A percentile compares a stretch with the other conserved stretches of the same genome.
Evolutionary conservation across 2,113 vertebrate species (phyloP).

Genomic region (Ariopsis seemanni): DNA sequence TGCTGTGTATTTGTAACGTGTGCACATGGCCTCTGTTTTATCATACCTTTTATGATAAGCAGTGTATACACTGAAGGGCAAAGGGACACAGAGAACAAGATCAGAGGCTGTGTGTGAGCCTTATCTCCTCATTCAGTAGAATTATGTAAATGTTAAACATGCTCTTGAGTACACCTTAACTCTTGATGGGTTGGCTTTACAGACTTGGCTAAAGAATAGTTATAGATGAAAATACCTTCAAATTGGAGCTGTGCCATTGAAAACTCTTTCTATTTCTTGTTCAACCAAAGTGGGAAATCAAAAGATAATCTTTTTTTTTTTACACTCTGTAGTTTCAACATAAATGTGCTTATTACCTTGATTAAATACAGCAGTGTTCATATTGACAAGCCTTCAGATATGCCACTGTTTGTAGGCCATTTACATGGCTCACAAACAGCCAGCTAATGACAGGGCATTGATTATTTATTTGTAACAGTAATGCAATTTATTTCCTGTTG

Average conservation of each 20-base stretch:
- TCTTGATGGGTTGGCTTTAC: background rate
- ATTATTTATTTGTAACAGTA: slow-evolving; percentile 10
- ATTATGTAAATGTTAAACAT: slow-evolving; percentile 67
- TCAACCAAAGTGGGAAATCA: background rate
- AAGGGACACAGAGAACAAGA: slow-evolving; percentile 56
- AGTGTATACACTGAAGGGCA: slow-evolving; percentile 56
- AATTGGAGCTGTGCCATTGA: no score
- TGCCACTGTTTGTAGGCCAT: background rate
- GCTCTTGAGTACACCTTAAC: slow-evolving; percentile 34
- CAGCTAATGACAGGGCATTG: background rate
- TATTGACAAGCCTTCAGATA: background rate
- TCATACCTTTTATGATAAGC: slow-evolving; percentile 52
- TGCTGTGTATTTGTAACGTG: slow-evolving; percentile 57
- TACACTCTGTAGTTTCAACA: background rate
- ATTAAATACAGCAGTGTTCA: background rate
- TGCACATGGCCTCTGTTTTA: slow-evolving; percentile 54
- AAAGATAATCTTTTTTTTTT: background rate
- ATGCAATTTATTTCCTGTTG: background rate
- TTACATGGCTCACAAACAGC: background rate
- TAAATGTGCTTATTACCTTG: background rate
- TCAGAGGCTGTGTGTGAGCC: slow-evolving; percentile 62
- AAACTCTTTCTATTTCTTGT: background rate
- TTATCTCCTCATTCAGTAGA: slow-evolving; percentile 62
- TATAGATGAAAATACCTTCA: background rate
- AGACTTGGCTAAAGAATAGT: background rate